Evolutionary conservation across 2,113 vertebrate genomes (phyloP).

Genomic region (Mungos mungo): DNA sequence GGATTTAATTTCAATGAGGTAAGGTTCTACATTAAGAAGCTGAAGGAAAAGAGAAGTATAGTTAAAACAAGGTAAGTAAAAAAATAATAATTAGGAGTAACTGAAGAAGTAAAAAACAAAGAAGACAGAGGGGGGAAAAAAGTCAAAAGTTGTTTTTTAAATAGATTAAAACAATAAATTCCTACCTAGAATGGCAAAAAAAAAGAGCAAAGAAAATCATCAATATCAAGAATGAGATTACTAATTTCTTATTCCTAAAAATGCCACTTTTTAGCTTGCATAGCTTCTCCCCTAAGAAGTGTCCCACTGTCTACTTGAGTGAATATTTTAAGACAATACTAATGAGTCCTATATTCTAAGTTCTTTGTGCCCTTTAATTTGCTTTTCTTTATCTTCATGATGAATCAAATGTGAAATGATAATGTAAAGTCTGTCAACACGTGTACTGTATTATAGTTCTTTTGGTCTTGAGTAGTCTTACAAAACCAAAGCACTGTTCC

Average conservation of each 20-base stretch:
- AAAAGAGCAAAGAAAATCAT: no score
- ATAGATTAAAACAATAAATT: neutral
- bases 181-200: neutral
- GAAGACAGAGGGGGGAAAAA: neutral
- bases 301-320: rapidly evolving
- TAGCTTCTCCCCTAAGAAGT: neutral
- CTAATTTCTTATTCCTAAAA: neutral
- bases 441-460: neutral
- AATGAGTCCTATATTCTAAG: neutral
- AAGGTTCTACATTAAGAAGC: neutral
- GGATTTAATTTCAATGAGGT: neutral
- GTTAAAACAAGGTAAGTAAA: neutral
- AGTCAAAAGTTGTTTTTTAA: neutral
- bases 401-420: neutral
- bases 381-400: neutral
- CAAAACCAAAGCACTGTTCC: neutral
- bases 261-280: neutral
- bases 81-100: neutral
- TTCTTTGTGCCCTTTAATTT: neutral
- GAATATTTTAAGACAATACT: neutral
- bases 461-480: neutral
- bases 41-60: neutral
- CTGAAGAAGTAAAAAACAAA: neutral
- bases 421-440: neutral
- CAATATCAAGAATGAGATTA: neutral